These are phyloP conservation scores for Hypsibius dujardini DNA, from an alignment of 1,140 invertebrate genomes.

Conservation along the genomic window DNA sequence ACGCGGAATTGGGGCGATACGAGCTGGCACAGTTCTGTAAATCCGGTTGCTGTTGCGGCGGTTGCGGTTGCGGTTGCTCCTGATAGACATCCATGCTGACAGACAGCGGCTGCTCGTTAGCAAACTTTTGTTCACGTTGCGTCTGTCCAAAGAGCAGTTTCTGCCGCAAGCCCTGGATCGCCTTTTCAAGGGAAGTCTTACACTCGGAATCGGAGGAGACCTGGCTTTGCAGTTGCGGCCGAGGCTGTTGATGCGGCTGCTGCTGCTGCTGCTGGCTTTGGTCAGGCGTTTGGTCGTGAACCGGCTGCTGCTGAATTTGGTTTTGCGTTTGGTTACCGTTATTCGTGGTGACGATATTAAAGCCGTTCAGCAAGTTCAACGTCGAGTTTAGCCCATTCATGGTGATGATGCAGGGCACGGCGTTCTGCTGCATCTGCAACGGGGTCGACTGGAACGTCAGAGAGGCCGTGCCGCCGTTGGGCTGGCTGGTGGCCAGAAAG, in stretches of 20 bases:
- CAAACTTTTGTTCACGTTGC: no score
- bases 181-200: no score
- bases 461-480: not conserved
- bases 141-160: no score
- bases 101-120: no score
- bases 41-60: no score
- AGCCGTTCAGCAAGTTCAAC: slow-evolving; percentile 21
- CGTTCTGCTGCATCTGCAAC: slow-evolving; percentile 1
- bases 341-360: not conserved
- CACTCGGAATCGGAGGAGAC: no score
- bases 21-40: no score
- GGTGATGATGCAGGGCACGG: slow-evolving; percentile 17
- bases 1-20: no score
- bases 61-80: no score
- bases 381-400: slow-evolving; percentile 25
- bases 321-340: slow-evolving; percentile 21
- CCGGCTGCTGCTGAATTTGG: slow-evolving; percentile 17
- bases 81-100: no score
- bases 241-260: slow-evolving; percentile 50
- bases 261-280: slow-evolving; percentile 40
- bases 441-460: slow-evolving; percentile 12
- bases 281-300: no score
- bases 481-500: not conserved
- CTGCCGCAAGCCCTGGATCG: no score
- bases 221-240: slow-evolving; percentile 37